Evolutionary conservation across 2,888 invertebrate genomes (phyloP), one percentile per base, ranked within the genome.

Genomic region (Teinopalpus imperialis): DNA sequence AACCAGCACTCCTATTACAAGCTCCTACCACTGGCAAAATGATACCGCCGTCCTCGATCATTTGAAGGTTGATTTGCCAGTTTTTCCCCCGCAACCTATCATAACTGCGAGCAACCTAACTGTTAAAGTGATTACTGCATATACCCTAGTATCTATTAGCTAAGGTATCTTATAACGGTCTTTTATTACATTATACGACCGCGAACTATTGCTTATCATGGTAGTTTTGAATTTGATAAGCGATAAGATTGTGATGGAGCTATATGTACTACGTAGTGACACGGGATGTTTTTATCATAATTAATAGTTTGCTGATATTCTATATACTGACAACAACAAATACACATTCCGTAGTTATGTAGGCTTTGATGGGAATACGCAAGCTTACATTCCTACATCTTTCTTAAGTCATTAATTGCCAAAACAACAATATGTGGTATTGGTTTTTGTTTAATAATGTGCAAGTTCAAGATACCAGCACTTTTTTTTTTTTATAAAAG

Each of bases 151-250:
- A 71, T 68, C 71, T 69, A 76, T 78, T 75, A 76, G 56, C 57
- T 55, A 63, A 69, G 66, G 79, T 75, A 82, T 64, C 63, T 51
- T 31, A 52, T 79, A 82, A 82, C 83, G 82, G 83, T 13, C 18
- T 26, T 31, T 1, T 12, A 43, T 30, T 35, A 26, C n/a, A 37
- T 73, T 56, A 52, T 61, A 63, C 56, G 54, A 69, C 68, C 73
- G 74, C 69, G 61, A 70, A 62, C 64, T 70, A 70, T 66, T 63
- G 59, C 63, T 67, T 34, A 23, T 41, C 31, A 8, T 13, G 34
- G 10, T 43, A 36, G 29, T 13, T 34, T 50, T 49, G 24, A 36
- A 26, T 35, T 43, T 36, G 48, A 45, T 43, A 43, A 46, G 37
- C 40, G 35, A 51, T 51, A 45, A 34, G 24, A 32, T 31, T 41